Conservation (phyloP, 2,888 invertebrate species). For the Harpalus rubripes region DNA sequence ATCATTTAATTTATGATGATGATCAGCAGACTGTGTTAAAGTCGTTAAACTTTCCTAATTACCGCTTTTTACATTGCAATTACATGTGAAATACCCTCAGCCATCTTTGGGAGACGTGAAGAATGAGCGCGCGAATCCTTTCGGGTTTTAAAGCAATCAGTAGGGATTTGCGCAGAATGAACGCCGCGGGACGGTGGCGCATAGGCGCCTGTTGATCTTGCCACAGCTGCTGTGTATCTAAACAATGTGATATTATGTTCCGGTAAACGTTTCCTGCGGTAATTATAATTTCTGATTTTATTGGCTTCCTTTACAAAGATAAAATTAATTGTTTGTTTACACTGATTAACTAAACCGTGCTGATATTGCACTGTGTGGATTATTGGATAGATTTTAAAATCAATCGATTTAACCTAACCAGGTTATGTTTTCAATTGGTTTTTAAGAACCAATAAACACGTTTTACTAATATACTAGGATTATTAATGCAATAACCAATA, state of each 20-base stretch:
- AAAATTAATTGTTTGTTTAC: slow-evolving; percentile 38
- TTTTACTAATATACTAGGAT: too few species aligned
- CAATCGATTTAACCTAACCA: too few species aligned
- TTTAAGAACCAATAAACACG: too few species aligned
- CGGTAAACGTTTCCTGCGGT: slow-evolving; percentile 19
- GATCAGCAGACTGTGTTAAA: slow-evolving; percentile 32
- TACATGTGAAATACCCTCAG: slow-evolving; percentile 16
- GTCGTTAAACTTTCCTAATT: slow-evolving; percentile 38
- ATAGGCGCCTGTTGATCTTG: slow-evolving; percentile 18
- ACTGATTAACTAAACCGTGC: slow-evolving; percentile 8
- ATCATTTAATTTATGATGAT: slow-evolving; percentile 21
- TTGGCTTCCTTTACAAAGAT: slow-evolving; percentile 22
- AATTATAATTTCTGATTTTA: slow-evolving; percentile 31
- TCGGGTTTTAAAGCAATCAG: background rate
- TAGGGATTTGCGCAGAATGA: background rate
- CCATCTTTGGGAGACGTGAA: background rate
- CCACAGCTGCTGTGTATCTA: background rate
- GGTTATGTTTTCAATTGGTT: too few species aligned
- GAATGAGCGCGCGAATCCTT: background rate
- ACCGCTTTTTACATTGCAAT: slow-evolving; percentile 25
- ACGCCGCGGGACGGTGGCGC: background rate
- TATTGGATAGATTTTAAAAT: too few species aligned
- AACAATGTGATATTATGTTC: slow-evolving; percentile 25
- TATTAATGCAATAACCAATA: too few species aligned
- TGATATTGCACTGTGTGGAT: background rate